Base-by-base conservation (phyloP, 1,140 invertebrate species). In the Drosophila novamexicana region DNA sequence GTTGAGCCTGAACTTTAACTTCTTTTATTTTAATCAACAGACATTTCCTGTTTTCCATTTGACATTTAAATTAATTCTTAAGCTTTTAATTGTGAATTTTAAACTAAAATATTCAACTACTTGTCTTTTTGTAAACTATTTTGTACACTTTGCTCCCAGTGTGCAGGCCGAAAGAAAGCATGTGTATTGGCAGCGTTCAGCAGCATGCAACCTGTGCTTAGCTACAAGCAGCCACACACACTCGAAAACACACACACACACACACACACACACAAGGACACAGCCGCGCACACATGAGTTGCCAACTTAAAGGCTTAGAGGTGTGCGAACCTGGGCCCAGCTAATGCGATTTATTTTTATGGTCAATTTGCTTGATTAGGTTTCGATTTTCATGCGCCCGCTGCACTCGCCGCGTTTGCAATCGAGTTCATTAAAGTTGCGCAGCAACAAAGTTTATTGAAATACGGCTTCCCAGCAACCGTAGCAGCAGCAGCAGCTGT, bases 301-400 rank as follows among this genome's bases (percentile, higher is more conserved):
- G 72, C 61, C 77, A 86, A 86, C 75, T 79, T 81, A 77, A 86
- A 82, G 82, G 82, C 79, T 86, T 79, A 71, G 69, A 77, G 68
- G 76, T 77, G 76, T 77, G 82, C 59, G 62, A 70, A 52, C 54
- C 66, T 67, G 76, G 54, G 44, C 45, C 58, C 72, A 64, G 58
- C 79, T 88, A 89, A 88, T 89, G 80, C 83, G 84, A 89, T 88
- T 88, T 88, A 89, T 88, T 89, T 88, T 88, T 88, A 88, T 88
- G 83, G 83, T 80, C 83, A 88, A 88, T 88, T 89, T 89, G 83
- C 84, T 89, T 88, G 83, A 88, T 88, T 89, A 89, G 83, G 79
- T 88, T 88, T 88, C 83, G 83, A 86, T 86, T 88, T 88, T 86
- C 79, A 85, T 82, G 76, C 83, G 71, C 75, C 79, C 75, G 73